Evolutionary conservation across 1,140 invertebrate species (phyloP).

Genomic region (Planococcus citri): DNA sequence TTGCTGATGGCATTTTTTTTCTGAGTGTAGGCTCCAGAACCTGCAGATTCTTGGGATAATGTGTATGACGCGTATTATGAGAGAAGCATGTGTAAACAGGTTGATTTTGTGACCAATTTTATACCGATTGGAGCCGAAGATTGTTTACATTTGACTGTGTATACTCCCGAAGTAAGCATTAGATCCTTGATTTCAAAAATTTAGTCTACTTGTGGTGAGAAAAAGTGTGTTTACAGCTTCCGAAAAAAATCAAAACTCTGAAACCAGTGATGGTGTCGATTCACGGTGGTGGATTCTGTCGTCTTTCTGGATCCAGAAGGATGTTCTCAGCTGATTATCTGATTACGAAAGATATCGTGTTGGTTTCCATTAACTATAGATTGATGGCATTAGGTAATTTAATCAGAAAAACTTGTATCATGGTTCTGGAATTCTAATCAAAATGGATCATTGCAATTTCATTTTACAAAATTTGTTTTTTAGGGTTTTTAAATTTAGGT

Average conservation of each 20-base stretch:
- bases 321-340: conserved; percentile 38
- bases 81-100: neutral
- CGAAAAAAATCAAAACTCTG: neutral
- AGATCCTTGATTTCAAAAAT: too few relatives aligned
- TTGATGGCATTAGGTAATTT: conserved; percentile 41
- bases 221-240: neutral
- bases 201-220: too few relatives aligned
- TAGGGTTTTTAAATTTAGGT: conserved; percentile 41
- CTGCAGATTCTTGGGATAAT: neutral
- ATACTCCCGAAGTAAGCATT: conserved; percentile 31
- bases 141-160: conserved; percentile 34
- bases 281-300: conserved; percentile 38
- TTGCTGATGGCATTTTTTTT: neutral
- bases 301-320: conserved; percentile 30
- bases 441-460: too few relatives aligned
- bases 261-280: conserved; percentile 39
- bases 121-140: conserved; percentile 29
- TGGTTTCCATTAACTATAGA: conserved; percentile 44
- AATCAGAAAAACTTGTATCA: neutral
- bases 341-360: conserved; percentile 40
- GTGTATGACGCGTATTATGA: neutral
- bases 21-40: neutral
- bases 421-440: neutral
- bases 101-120: neutral
- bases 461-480: too few relatives aligned